Conservation (phyloP, 2,113 vertebrate genomes). For the Hippocampus abdominalis region DNA sequence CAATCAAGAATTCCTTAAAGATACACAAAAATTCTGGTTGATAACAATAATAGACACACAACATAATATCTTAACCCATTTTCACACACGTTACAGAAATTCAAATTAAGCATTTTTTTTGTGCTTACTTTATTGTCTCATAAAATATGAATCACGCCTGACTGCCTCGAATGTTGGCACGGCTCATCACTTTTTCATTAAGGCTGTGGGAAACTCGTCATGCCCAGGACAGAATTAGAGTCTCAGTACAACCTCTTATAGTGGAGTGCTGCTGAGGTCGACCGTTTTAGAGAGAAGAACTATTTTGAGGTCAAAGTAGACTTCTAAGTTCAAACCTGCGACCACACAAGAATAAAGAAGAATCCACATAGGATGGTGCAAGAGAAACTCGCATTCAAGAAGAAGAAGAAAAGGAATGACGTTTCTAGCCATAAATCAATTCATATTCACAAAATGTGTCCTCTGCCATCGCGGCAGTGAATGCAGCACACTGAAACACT, state of each 20-base stretch:
- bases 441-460: neutral
- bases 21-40: neutral
- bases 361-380: neutral
- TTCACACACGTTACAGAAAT: slow-evolving; percentile 1
- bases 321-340: neutral
- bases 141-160: neutral
- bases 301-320: neutral
- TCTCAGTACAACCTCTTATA: neutral
- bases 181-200: slow-evolving; percentile 4
- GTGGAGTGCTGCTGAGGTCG: neutral
- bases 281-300: neutral
- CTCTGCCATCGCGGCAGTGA: neutral
- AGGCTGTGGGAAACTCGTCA: neutral
- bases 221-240: neutral
- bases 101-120: neutral
- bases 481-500: neutral
- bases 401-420: neutral
- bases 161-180: neutral
- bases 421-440: neutral
- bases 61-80: neutral
- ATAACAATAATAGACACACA: neutral
- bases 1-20: neutral
- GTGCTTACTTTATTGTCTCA: neutral
- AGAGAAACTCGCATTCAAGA: neutral
- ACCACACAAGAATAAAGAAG: neutral